A percentile compares a stretch with the other conserved stretches of the same genome.
Conservation (phyloP, 2,797 vertebrate species). For the Dermochelys coriacea region DNA sequence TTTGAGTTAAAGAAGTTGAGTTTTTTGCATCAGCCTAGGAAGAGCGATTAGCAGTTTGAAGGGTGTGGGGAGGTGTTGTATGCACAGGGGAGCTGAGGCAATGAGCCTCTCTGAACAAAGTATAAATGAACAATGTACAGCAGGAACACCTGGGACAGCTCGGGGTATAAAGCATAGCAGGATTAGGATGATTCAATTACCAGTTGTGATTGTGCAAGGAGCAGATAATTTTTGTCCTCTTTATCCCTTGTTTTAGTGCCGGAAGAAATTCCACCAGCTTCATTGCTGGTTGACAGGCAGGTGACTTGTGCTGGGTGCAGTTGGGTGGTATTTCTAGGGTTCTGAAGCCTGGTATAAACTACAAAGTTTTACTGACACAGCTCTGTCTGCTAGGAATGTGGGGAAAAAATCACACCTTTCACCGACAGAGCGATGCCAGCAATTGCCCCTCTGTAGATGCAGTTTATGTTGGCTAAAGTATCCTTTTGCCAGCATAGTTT, state of each 20-base stretch:
- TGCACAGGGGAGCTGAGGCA: neutral
- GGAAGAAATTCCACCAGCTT: neutral
- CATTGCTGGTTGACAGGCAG: too few species aligned
- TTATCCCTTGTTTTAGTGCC: neutral
- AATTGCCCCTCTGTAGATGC: too few species aligned
- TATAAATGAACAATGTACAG: neutral
- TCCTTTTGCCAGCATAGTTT: too few species aligned
- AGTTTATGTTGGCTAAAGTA: too few species aligned
- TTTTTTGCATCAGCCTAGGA: neutral
- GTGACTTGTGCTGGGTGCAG: too few species aligned
- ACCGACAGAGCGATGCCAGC: too few species aligned
- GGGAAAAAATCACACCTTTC: too few species aligned
- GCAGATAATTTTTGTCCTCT: neutral
- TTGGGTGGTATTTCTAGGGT: too few species aligned
- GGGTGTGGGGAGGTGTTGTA: neutral
- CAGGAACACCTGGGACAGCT: neutral
- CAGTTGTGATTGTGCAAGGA: neutral
- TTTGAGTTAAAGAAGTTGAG: neutral
- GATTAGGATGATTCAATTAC: neutral
- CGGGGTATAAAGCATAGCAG: neutral
- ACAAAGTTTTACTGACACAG: too few species aligned
- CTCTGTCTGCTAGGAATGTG: too few species aligned
- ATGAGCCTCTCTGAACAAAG: neutral
- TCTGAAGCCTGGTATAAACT: too few species aligned
- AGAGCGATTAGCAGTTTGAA: neutral